A percentile compares a stretch with the other conserved stretches of the same genome.
These are phyloP conservation scores for Neolamprologus tretocephalus DNA, from an alignment of 2,113 vertebrate genomes.

Conservation along the genomic window DNA sequence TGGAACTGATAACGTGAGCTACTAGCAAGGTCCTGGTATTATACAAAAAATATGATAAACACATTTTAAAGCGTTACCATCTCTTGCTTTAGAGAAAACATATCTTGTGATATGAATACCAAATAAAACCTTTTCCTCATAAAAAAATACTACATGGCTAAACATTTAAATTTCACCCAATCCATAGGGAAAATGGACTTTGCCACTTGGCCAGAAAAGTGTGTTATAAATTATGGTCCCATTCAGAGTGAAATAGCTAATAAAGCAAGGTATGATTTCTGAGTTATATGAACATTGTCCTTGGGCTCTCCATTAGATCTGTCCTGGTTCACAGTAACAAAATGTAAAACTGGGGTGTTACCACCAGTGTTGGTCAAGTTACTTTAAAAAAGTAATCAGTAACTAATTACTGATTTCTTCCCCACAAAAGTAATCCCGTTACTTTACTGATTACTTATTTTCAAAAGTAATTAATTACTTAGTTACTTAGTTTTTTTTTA, in stretches of 20 bases:
- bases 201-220: not conserved
- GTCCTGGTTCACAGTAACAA: not conserved
- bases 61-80: not conserved
- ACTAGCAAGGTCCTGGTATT: not conserved
- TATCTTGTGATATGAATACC: not conserved
- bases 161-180: not conserved
- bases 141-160: not conserved
- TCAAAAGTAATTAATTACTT: too few species aligned
- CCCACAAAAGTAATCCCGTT: rapidly evolving
- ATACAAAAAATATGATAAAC: not conserved
- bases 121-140: not conserved
- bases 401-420: too few species aligned
- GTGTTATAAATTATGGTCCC: not conserved
- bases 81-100: not conserved
- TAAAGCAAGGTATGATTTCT: not conserved
- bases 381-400: too few species aligned
- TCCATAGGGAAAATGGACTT: not conserved
- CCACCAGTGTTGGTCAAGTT: too few species aligned
- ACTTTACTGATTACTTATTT: too few species aligned
- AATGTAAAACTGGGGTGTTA: not conserved
- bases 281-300: not conserved
- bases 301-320: rapidly evolving
- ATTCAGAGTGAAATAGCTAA: not conserved
- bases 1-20: not conserved
- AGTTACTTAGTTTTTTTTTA: too few species aligned